These are phyloP conservation scores for Bellardia bayeri DNA, from an alignment of 2,888 invertebrate species.

Conservation along the genomic window DNA sequence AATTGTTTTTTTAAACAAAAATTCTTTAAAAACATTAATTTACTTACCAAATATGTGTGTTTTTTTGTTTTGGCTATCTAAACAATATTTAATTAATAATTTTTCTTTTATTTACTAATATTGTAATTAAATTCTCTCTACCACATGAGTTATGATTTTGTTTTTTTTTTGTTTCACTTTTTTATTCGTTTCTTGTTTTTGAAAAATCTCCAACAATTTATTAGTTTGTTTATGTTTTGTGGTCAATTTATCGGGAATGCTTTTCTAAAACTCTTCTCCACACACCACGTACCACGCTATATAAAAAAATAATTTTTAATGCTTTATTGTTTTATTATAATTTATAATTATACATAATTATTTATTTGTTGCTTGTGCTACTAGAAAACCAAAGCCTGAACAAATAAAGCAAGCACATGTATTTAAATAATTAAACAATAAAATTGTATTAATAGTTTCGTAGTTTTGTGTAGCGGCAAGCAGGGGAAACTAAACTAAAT, in stretches of 20 bases:
- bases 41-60: not conserved
- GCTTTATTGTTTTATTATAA: conserved; percentile 2
- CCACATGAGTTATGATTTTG: conserved; percentile 6
- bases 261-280: not conserved
- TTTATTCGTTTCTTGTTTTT: not conserved
- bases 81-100: conserved; percentile 12
- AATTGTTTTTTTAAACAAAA: not conserved
- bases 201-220: not conserved
- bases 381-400: no score
- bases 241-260: conserved; percentile 7
- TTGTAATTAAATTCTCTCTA: not conserved
- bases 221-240: conserved; percentile 34
- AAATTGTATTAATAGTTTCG: not conserved
- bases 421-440: not conserved
- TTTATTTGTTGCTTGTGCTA: not conserved
- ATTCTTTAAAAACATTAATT: not conserved
- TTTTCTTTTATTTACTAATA: conserved; percentile 2
- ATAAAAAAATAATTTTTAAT: not conserved
- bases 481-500: not conserved
- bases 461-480: not conserved
- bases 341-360: not conserved
- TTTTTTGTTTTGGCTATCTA: not conserved
- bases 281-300: not conserved
- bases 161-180: not conserved
- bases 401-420: not conserved